These are phyloP conservation scores for Drosophila arizonae DNA, from an alignment of 1,140 invertebrate genomes.

Conservation along the genomic window DNA sequence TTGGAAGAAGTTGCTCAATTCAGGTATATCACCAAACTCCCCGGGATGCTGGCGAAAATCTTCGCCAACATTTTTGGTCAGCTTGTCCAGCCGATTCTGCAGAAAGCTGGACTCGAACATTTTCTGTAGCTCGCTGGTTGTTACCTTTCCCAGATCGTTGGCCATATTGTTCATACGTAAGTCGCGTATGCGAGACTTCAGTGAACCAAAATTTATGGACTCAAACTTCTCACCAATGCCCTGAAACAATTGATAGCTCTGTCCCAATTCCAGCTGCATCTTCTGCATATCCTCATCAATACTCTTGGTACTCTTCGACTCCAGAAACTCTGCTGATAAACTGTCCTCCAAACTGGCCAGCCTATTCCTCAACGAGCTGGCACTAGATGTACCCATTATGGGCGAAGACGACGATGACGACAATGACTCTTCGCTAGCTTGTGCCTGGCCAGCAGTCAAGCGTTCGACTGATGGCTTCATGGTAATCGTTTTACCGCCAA, in stretches of 20 bases:
- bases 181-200: constrained; percentile 69
- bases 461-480: constrained; percentile 28
- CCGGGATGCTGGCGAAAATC: constrained; percentile 75
- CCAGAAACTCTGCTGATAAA: constrained; percentile 42
- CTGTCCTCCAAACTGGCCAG: constrained; percentile 22
- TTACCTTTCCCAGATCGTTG: constrained; percentile 43
- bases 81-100: constrained; percentile 60
- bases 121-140: constrained; percentile 56
- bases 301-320: constrained; percentile 42
- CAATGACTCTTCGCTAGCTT: background rate
- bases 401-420: constrained; percentile 8
- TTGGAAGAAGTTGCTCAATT: constrained; percentile 71
- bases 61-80: constrained; percentile 55
- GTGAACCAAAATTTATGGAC: constrained; percentile 57
- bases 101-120: constrained; percentile 57
- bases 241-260: constrained; percentile 74
- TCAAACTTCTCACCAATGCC: constrained; percentile 69
- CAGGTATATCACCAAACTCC: constrained; percentile 80
- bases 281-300: constrained; percentile 67
- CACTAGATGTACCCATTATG: constrained; percentile 1
- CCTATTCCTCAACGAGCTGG: background rate
- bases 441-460: background rate
- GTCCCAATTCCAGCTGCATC: constrained; percentile 63
- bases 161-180: constrained; percentile 53
- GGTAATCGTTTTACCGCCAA: constrained; percentile 43